Base-by-base conservation (phyloP, 1,140 invertebrate species). In the Drosophila carrolli region DNA sequence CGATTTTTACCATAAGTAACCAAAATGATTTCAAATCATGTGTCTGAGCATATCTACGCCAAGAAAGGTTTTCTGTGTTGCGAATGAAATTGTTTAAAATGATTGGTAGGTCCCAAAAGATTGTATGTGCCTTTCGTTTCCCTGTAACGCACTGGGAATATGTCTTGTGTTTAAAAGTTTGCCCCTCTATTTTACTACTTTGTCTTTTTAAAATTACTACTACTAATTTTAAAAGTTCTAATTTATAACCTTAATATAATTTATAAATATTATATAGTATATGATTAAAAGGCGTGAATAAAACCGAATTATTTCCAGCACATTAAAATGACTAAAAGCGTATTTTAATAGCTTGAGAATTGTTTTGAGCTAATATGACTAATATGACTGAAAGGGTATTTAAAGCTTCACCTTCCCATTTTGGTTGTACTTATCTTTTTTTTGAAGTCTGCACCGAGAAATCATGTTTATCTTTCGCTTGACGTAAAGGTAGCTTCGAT, bases 401-500 rank as follows among this genome's bases (percentile, higher is more conserved):
- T 44, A 1, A 23, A 14, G 2, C 1, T 11, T 7, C n/a, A 32
- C 7, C 6, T 32, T 7, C 7, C 29, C 8, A 7, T 32, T 32
- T 32, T 2, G 29, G 7, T 2, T 7, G 6, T 32, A 32, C 29
- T 32, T 32, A 7, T 50, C 23, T 19, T 23, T 43, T 41, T n/a
- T 2, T 2, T 16, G 14, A 6, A 10, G 11, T 32, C 37, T 16
- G 10, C 29, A 16, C 13, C 29, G 4, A 51, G 11, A 58, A 29
- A 68, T 38, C 32, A 38, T 66, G 47, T 68, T 66, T 66, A 37
- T 46, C 14, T 68, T 66, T 66, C 32, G 46, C 46, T 43, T 67
- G 62, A 66, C 56, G 62, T 14, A 66, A 10, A 46, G 23, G 11
- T 37, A 8, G 44, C 11, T 29, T 19, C 23, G 14, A n/a, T 68